Evolutionary conservation across 2,888 invertebrate species (phyloP), one percentile per base, ranked within the genome.

Genomic region (Gymnocheta viridis): DNA sequence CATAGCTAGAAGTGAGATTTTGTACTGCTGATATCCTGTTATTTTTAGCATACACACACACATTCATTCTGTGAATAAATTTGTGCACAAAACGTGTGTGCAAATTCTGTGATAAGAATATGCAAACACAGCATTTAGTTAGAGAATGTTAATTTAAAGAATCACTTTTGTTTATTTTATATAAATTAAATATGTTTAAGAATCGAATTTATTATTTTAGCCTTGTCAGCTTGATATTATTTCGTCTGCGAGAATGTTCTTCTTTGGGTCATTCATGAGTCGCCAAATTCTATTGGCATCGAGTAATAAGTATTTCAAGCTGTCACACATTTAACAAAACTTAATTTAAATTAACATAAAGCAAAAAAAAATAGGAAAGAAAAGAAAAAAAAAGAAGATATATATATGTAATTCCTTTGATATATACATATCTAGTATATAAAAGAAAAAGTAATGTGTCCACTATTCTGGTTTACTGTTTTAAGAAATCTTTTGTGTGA

Each of bases 1-100:
- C n/a, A 9, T 14, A 35, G 22, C 44, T 24, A 19, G 58, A 76
- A 19, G 0, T 10, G 10, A 44, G 14, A 44, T 62, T 51, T 54
- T 17, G 19, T 24, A 24, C 14, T 76, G 66, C 77, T 77, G 77
- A 67, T 67, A 77, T 58, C 77, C 77, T 77, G 77, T 67, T 77
- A 67, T 14, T 67, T 47, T 49, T 49, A 35, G 14, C 66, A 6
- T 29, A 41, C 73, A 49, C 22, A 58, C 62, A 24, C 4, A 44
- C 4, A 22, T 19, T 19, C 24, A 22, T n/a, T 38, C 5, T n/a
- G 5, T 47, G 22, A 35, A 19, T 24, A 51, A 32, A 1, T 24
- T 19, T 14, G 14, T 24, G 22, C 29, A 32, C 17, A 32, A 29
- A 56, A 32, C n/a, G 17, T 10, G 22, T n/a, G 24, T 17, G 14